A percentile compares a stretch with the other conserved stretches of the same genome.
Evolutionary conservation across 2,888 invertebrate genomes (phyloP).

Genomic region (Amaurobius ferox): DNA sequence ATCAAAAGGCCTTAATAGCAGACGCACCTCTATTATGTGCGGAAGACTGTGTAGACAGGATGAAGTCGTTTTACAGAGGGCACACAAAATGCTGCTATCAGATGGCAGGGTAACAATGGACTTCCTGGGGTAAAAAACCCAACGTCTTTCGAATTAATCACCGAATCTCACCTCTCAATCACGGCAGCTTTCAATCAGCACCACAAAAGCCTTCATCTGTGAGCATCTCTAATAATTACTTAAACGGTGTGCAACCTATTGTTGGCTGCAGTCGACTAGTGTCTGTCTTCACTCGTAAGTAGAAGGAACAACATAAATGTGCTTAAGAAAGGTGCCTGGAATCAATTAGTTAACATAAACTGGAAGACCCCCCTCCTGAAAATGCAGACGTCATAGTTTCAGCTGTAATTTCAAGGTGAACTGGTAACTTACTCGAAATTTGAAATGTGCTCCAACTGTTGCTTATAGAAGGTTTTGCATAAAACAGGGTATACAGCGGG

Average conservation of each 20-base stretch:
- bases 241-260: constrained; percentile 10
- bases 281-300: too few relatives aligned
- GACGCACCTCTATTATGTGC: neutral
- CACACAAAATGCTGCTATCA: constrained; percentile 16
- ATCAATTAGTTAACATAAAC: too few relatives aligned
- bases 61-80: neutral
- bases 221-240: constrained; percentile 50
- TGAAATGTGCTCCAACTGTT: too few relatives aligned
- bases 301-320: too few relatives aligned
- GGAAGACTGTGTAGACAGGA: neutral
- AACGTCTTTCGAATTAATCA: constrained; percentile 37
- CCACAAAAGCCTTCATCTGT: constrained; percentile 28
- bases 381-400: too few relatives aligned
- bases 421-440: too few relatives aligned
- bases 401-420: too few relatives aligned
- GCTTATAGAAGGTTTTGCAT: too few relatives aligned
- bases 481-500: too few relatives aligned
- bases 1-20: neutral
- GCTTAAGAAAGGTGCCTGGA: too few relatives aligned
- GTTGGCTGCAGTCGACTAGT: too few relatives aligned
- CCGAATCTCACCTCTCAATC: constrained; percentile 53
- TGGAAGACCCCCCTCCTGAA: too few relatives aligned
- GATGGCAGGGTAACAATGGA: constrained; percentile 30
- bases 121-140: constrained; percentile 35
- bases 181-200: constrained; percentile 26